Base-by-base conservation (phyloP, 2,888 invertebrate species). In the Zaprionus obscuricornis region DNA sequence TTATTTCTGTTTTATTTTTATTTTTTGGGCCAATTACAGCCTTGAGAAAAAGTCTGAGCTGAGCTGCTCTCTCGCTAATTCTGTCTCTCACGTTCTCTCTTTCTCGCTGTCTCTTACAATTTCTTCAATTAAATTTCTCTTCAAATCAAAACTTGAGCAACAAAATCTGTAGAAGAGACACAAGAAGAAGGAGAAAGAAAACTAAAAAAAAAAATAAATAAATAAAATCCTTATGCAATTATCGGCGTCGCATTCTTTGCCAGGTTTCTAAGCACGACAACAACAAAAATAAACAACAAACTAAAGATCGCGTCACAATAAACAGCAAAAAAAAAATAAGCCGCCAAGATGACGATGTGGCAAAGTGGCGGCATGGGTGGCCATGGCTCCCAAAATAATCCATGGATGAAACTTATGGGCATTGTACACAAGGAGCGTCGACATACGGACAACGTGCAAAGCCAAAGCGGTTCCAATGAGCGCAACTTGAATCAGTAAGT, bases 321-420 rank as follows among this genome's bases (percentile, higher is more conserved):
- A n/a, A n/a, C n/a, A n/a, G n/a, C n/a, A n/a, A n/a, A n/a, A n/a
- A n/a, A n/a, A n/a, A n/a, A n/a, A n/a, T 52, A 75, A 81, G 74
- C 83, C 82, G 86, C 79, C 91, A 85, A 66, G 69, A 92, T 92
- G 92, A 93, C 93, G 91, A 94, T 94, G 94, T 94, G 94, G 94
- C 94, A 94, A 92, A 94, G 94, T 91, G 92, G 92, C 89, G 94
- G 94, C 91, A 94, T 94, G 92, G 93, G 94, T 82, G 94, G 94
- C 91, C 94, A 94, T 92, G 94, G 94, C 88, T 93, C 93, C 91
- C 94, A 94, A 90, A 94, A 94, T 92, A 95, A 95, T 91, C 94
- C 95, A 86, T 95, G 95, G 95, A 94, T 95, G 93, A 95, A 95
- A 90, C 91, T 95, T 75, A 95, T 95, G 95, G 95, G 95, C 88